Base-by-base conservation (phyloP, 2,113 vertebrate species). In the Lycocorax pyrrhopterus region DNA sequence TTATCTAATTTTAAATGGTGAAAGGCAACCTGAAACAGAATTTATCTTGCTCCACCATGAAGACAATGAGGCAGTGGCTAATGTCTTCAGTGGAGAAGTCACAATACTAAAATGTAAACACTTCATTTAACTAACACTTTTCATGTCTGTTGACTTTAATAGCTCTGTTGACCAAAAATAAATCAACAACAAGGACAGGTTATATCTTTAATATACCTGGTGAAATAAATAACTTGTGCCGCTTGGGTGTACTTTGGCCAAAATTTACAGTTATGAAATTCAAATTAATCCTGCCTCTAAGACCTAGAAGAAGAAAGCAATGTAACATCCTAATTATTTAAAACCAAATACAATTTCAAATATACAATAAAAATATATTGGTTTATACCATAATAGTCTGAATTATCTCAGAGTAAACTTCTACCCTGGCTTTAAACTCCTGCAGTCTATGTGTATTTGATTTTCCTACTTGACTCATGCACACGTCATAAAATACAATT, bases 331-430 rank as follows among this genome's bases (percentile, higher is more conserved):
- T 78, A 88, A 91, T 89, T 80, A 87, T 69, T 81, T 93, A 83
- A 94, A 94, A 41, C 26, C 33, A 85, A 75, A 77, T 35, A 29
- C 30, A 67, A 46, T 78, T 82, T 90, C 8, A 79, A 84, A 94
- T 80, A 55, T 44, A 29, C n/a, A 64, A 81, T 62, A 89, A 94
- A 80, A 66, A 80, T 37, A 84, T 88, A 84, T 56, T 77, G 33
- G 44, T 84, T 85, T 89, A 43, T 84, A 62, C 14, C 27, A 62
- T 37, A 53, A 49, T 29, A 63, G 41, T 56, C 46, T 56, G 67
- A 88, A 63, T 91, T 94, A 93, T 47, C 62, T 89, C 71, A 82
- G 68, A 95, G 59, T 63, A 92, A 77, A 89, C 14, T 33, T 80
- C 60, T 41, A 13, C 33, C 20, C 8, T 64, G 49, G 41, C 78